Evolutionary conservation across 2,888 invertebrate species (phyloP), one percentile per base, ranked within the genome.

Genomic region (Drosophila seclusa): DNA sequence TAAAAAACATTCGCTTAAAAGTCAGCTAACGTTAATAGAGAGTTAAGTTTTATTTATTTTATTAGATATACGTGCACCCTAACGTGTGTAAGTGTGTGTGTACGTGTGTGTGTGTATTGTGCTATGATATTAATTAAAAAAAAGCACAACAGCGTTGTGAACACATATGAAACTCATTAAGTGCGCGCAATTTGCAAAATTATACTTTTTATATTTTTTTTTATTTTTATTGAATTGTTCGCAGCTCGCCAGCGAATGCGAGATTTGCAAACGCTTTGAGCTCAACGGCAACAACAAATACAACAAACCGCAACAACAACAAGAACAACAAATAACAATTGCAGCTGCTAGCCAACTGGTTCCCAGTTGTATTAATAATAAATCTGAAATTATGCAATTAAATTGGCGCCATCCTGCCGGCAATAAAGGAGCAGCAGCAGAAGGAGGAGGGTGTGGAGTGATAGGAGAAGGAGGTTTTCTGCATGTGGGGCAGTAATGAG

Each of bases 221-320:
- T 67, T 83, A 87, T 85, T 86, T 87, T 87, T 83, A 86, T 86
- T 83, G 88, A 85, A 76, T 79, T 68, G 81, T 68, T 73, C 77
- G 54, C 74, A 59, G 64, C 59, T 63, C 34, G 73, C 60, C 58
- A 53, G 66, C 72, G 68, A 45, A 68, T 60, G 62, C 31, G 68
- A 78, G 76, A 67, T 82, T 69, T 65, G 54, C 70, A 72, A 73
- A 61, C 68, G 73, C 68, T 82, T 72, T 75, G 68, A 67, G 55
- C 42, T 70, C 31, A 40, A 53, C 65, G 27, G 32, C 49, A 64
- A 50, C 66, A 66, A 64, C 57, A 72, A 40, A 29, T 18, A 34
- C 62, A 54, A 55, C 64, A 45, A 54, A 52, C 31, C 45, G 34
- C 24, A 68, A 42, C 11, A 64, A 61, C 27, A 49, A 10, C 27